Evolutionary conservation across 2,113 vertebrate species (phyloP).

Genomic region (Hemiscyllium ocellatum): DNA sequence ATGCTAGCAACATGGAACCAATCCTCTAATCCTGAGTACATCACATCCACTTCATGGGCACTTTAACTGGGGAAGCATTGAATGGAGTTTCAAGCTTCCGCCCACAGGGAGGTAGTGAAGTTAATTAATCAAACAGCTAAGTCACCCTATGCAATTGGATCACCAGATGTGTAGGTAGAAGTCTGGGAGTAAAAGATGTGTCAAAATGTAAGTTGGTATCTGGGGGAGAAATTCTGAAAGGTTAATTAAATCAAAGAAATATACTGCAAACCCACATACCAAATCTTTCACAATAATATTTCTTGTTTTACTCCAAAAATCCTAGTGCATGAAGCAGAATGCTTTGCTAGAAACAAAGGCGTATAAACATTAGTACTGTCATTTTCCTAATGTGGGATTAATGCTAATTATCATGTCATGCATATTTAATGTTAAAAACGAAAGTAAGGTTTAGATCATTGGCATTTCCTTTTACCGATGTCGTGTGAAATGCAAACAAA

Average conservation of each 20-base stretch:
- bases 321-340: not conserved
- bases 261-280: not conserved
- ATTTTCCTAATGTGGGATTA: not conserved
- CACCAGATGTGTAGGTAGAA: not conserved
- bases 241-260: not conserved
- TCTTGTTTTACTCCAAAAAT: slow-evolving; percentile 13
- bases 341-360: not conserved
- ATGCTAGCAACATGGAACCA: not conserved
- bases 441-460: not conserved
- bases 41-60: not conserved
- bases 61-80: not conserved
- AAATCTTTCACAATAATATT: not conserved
- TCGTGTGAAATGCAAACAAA: not conserved
- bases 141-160: not conserved
- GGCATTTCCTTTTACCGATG: not conserved
- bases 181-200: not conserved
- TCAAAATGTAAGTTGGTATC: not conserved
- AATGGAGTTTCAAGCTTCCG: not conserved
- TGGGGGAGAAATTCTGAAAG: not conserved
- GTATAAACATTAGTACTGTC: not conserved
- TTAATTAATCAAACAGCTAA: not conserved
- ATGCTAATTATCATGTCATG: not conserved
- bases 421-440: not conserved
- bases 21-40: not conserved
- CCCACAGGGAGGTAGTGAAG: not conserved